Conservation (phyloP, 1,140 invertebrate species). For the Saxidomus purpurata region DNA sequence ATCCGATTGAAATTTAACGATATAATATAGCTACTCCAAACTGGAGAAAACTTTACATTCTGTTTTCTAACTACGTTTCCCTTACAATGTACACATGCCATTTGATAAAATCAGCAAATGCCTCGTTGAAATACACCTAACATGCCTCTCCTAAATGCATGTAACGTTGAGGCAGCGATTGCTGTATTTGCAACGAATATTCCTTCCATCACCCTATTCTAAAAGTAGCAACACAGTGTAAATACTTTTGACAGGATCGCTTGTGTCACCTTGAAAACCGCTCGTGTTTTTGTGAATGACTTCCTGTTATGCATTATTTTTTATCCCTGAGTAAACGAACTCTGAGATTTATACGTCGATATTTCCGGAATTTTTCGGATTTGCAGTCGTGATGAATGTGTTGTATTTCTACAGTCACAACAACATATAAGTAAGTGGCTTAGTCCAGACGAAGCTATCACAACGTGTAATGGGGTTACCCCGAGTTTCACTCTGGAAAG, state of each 20-base stretch:
- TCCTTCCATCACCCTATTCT: too few species aligned
- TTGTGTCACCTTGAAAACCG: neutral
- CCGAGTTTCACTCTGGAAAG: too few species aligned
- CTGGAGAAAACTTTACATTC: conserved; percentile 7
- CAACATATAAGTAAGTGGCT: neutral
- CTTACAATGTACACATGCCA: neutral
- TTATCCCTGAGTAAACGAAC: conserved; percentile 10
- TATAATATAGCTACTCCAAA: neutral
- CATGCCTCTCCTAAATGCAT: neutral
- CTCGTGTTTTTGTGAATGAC: neutral
- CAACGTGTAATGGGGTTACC: neutral
- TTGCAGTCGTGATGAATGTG: neutral
- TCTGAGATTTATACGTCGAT: neutral
- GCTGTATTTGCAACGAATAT: too few species aligned
- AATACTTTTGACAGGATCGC: neutral
- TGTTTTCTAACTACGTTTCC: neutral
- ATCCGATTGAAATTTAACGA: neutral
- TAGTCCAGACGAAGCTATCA: neutral
- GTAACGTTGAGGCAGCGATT: too few species aligned
- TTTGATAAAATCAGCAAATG: conserved; percentile 1
- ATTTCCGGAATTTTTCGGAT: neutral
- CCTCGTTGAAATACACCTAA: neutral
- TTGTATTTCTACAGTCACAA: neutral
- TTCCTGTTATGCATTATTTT: too few species aligned
- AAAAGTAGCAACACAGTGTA: too few species aligned